A percentile compares a stretch with the other conserved stretches of the same genome.
Conservation (phyloP, 2,113 vertebrate species). For the Sander vitreus region DNA sequence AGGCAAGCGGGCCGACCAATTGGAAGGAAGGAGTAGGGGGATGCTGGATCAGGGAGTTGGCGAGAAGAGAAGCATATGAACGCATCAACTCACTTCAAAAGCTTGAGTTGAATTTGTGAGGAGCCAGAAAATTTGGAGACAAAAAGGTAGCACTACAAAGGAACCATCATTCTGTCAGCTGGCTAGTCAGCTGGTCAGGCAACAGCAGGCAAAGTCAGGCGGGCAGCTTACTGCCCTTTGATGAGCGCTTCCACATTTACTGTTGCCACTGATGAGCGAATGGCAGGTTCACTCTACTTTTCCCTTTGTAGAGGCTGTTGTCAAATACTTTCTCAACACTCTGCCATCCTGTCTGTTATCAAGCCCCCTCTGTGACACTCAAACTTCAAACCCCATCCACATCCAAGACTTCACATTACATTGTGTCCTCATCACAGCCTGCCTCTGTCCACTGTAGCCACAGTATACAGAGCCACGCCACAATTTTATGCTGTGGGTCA, state of each 20-base stretch:
- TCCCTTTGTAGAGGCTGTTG: conserved; percentile 52
- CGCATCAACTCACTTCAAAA: conserved; percentile 70
- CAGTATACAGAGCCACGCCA: background rate
- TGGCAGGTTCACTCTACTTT: conserved; percentile 35
- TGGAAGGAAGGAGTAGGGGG: conserved; percentile 37
- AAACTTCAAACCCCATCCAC: conserved; percentile 37
- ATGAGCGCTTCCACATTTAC: conserved; percentile 61
- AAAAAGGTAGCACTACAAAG: conserved; percentile 66
- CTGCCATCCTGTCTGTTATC: conserved; percentile 44
- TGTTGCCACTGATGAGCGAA: conserved; percentile 41
- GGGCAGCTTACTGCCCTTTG: conserved; percentile 58
- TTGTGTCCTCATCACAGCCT: background rate
- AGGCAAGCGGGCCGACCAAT: conserved; percentile 51
- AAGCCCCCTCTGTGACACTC: conserved; percentile 33
- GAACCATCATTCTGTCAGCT: conserved; percentile 66
- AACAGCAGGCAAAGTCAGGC: conserved; percentile 64
- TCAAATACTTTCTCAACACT: conserved; percentile 49
- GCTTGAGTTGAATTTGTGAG: conserved; percentile 64
- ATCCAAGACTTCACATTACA: conserved; percentile 27
- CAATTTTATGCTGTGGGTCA: background rate
- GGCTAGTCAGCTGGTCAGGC: conserved; percentile 63
- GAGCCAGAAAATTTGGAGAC: conserved; percentile 58
- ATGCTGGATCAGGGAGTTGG: background rate
- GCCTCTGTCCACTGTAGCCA: conserved; percentile 22
- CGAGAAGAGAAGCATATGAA: conserved; percentile 32